Evolutionary conservation across 2,113 vertebrate genomes (phyloP), one percentile per base, ranked within the genome.

Genomic region (Clinocottus analis): DNA sequence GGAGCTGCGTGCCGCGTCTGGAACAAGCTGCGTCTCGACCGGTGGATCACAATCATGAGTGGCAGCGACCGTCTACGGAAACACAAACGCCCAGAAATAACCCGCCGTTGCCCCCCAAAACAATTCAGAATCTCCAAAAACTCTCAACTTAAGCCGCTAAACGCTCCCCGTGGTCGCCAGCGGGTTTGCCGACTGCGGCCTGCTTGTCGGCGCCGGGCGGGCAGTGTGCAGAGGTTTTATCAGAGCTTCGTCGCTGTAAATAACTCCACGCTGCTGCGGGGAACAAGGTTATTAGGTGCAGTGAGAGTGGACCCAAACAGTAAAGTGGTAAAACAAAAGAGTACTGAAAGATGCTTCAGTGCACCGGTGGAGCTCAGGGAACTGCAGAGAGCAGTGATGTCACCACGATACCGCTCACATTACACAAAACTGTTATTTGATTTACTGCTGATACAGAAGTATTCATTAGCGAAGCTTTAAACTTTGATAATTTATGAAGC

Each of bases 401-500:
- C n/a, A 12, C 33, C 25, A 39, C 21, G 55, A 27, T 23, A 27
- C 17, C 29, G 7, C 43, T 39, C 19, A 25, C 35, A 33, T 64
- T 56, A 39, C 45, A 63, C 43, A 72, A 2, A 62, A 72, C 5
- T 27, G 31, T 41, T 17, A 65, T n/a, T 55, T 37, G 21, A 41
- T 61, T 43, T 53, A 31, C 17, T 55, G 33, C 61, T 62, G 9
- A 21, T 39, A 27, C 31, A 21, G 19, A 41, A n/a, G 19, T 47
- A 59, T 67, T 47, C n/a, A 67, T 59, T 37, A 37, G 51, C 0
- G 2, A 37, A 56, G 51, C 72, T 65, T 75, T 66, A 31, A 58
- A 58, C 39, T 21, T 25, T 71, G 8, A 73, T 63, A 10, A 73
- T 70, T 66, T 14, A 72, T 75, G 55, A 37, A 51, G 33, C 51